phyloP scores from a whole-genome alignment of 2,888 invertebrate species.

The Cepaea hortensis region DNA sequence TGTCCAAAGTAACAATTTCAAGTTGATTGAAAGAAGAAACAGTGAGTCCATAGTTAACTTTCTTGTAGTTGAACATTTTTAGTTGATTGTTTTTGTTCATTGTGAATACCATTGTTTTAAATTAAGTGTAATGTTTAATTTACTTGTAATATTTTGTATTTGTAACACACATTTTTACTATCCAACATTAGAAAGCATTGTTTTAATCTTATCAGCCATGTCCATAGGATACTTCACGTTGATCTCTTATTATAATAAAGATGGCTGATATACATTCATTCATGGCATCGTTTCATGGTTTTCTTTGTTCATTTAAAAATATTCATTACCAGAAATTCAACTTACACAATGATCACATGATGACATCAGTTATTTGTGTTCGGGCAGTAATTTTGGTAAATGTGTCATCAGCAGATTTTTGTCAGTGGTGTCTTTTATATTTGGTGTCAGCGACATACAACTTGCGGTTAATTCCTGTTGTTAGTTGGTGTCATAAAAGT shows the following conservation, averaged over 20 bases:
- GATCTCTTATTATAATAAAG: background rate
- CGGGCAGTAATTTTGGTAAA: too few relatives aligned
- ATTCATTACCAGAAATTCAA: background rate
- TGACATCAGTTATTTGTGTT: too few relatives aligned
- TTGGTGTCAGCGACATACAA: too few relatives aligned
- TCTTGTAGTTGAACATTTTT: slow-evolving; percentile 28
- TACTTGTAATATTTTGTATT: slow-evolving; percentile 21
- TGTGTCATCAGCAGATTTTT: too few relatives aligned
- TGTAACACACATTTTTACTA: background rate
- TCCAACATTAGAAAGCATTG: background rate
- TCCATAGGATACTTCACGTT: background rate
- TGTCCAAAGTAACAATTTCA: background rate
- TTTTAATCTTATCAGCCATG: background rate
- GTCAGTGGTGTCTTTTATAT: too few relatives aligned
- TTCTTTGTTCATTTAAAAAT: background rate
- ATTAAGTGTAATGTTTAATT: background rate
- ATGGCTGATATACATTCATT: background rate
- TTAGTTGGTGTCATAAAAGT: background rate
- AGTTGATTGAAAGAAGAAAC: background rate
- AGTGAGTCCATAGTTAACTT: background rate
- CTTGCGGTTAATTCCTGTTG: too few relatives aligned
- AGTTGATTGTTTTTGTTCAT: slow-evolving; percentile 26
- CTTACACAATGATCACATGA: background rate
- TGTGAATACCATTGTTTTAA: slow-evolving; percentile 46
- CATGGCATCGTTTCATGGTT: background rate